Evolutionary conservation across 37 sponge, comb jelly and placozoan species (phyloP), one percentile per base, ranked within the genome.

Genomic region (Beroe ovata): DNA sequence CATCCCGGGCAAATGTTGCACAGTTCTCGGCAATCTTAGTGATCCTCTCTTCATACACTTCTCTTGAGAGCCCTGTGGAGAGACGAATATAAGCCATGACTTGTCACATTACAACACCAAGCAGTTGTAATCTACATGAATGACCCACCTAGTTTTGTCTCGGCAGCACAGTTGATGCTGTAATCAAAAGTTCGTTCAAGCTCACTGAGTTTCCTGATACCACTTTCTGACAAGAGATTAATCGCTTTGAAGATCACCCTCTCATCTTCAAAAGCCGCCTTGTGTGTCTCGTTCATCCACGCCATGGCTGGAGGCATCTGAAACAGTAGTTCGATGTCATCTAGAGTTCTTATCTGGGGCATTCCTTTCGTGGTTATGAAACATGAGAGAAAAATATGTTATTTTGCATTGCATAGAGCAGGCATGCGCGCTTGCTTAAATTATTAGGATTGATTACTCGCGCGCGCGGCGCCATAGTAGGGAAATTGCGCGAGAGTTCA

Each of bases 11-110:
- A 23, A 92, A 64, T 22, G 25, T 32, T 14, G 93, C 95, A 64
- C 95, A 94, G 89, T 94, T 94, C 22, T 93, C 77, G 36, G 92
- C 92, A 39, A 99, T 81, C 18, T 62, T 90, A 25, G 91, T 66
- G 29, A 99, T 93, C 29, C 94, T 66, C 89, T 99, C 99, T 88
- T 93, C 89, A 89, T 99, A 99, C 18, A 99, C 94, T 95, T 96
- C 90, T 60, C 38, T 26, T 21, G 89, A 0, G 59, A 29, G 34
- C 11, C 59, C 84, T 77, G 84, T 1, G 35, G 30, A 30, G 69
- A 11, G 69, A 18, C 63, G 63, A 47, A 16, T 47, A 47, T 6
- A 11, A 11, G n/a, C n/a, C n/a, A n/a, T n/a, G n/a, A n/a, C n/a
- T n/a, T n/a, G n/a, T n/a, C n/a, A n/a, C n/a, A n/a, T n/a, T n/a